Evolutionary conservation across 2,888 invertebrate genomes (phyloP), one percentile per base, ranked within the genome.

Genomic region (Archaeoteleia sp.): DNA sequence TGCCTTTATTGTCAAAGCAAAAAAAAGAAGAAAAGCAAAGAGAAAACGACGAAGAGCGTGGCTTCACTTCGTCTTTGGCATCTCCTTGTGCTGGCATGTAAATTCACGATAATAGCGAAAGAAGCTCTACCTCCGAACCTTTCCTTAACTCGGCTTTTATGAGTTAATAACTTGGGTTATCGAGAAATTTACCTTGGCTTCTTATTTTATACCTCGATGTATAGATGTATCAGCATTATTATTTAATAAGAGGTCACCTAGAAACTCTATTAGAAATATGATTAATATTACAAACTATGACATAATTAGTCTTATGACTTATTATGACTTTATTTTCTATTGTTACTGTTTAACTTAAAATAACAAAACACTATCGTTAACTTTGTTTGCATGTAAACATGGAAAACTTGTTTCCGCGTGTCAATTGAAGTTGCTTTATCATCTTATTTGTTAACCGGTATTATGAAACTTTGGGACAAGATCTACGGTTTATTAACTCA

Each of bases 111-210:
- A 82, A 83, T 82, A 77, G 81, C 75, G 70, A 68, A 77, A 77
- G 76, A 80, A 75, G 74, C 74, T 71, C 71, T 72, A 63, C 70
- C 75, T 72, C 69, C 74, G 68, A 72, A 74, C 74, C 76, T 74
- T 54, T 72, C 78, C 77, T 79, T 79, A 82, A 81, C 82, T 80
- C 77, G 74, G 79, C 81, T 78, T 84, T 84, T 84, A 84, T 83
- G 82, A 84, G 81, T 84, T 83, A 82, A 83, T 84, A 82, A 83
- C 83, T 83, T 78, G 82, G 78, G 79, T 83, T 84, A 84, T 84
- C 84, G 82, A 80, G 79, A 80, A 82, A 79, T 82, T 81, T 78
- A 75, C 76, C 78, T 75, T 76, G 68, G 61, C 74, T 76, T 73
- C 72, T 68, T 69, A 58, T 72, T 61, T 62, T 34, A 15, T 49